Evolutionary conservation across 2,888 invertebrate species (phyloP).

Genomic region (Venustoraphidia nigricollis): DNA sequence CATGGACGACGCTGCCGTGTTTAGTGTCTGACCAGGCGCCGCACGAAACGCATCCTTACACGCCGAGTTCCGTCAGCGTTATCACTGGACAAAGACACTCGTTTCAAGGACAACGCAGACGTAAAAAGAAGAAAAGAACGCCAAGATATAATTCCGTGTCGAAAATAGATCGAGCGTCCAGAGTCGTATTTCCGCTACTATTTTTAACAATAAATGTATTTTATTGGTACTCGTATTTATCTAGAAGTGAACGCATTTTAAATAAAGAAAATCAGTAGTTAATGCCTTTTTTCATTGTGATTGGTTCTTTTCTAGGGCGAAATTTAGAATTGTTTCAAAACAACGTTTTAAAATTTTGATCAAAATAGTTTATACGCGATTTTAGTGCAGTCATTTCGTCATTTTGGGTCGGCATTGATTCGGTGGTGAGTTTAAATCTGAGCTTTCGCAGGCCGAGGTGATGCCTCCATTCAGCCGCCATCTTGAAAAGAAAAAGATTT

Average conservation of each 20-base stretch:
- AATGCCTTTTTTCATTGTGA: too few relatives aligned
- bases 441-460: too few relatives aligned
- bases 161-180: conserved; percentile 59
- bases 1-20: conserved; percentile 25
- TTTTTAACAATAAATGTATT: conserved; percentile 62
- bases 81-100: conserved; percentile 17
- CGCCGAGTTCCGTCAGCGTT: conserved; percentile 12
- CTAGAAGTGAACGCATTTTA: conserved; percentile 37
- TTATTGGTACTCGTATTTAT: conserved; percentile 64
- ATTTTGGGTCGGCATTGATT: too few relatives aligned
- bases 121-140: conserved; percentile 30
- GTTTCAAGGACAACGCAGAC: conserved; percentile 15
- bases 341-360: too few relatives aligned
- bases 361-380: too few relatives aligned
- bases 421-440: too few relatives aligned
- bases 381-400: too few relatives aligned
- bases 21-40: conserved; percentile 13
- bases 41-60: conserved; percentile 8
- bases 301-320: too few relatives aligned
- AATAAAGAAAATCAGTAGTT: too few relatives aligned
- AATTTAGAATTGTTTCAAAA: too few relatives aligned
- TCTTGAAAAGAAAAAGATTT: too few relatives aligned
- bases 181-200: conserved; percentile 59
- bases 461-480: too few relatives aligned
- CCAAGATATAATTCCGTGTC: conserved; percentile 66